Base-by-base conservation (phyloP, 2,888 invertebrate genomes). In the Cantharis lateralis region DNA sequence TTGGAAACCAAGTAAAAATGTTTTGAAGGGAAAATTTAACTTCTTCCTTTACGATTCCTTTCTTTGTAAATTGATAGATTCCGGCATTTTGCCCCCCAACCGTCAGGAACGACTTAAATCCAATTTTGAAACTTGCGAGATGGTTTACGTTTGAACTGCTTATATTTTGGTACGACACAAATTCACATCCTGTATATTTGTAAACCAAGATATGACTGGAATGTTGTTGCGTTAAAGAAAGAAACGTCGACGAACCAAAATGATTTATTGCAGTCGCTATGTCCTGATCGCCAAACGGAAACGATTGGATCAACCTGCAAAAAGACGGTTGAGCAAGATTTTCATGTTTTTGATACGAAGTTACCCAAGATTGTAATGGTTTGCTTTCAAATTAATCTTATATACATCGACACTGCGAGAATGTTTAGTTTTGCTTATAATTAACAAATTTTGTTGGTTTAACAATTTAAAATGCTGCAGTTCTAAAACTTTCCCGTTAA, bases 41-140 rank as follows among this genome's bases (percentile, higher is more conserved):
- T 13, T 79, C 73, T 79, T 85, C 81, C 32, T 76, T 80, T 2
- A 79, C 70, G 3, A 87, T 69, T 15, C 82, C 84, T 18, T 82
- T 77, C 72, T 82, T 82, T 10, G 80, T 81, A 71, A 88, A 85
- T 73, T 85, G 82, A 71, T 85, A 87, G 20, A 88, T 87, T 72
- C 84, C 84, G 3, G 87, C 83, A 20, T 83, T 76, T 5, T 81
- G 75, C 2, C 89, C 89, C 72, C 86, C 86, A 16, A 88, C 78
- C 10, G 88, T 87, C 26, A 89, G 75, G 79, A 87, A 89, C 1
- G 86, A 83, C 78, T 86, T 84, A 62, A 84, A 85, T 11, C 86
- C 87, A 26, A 87, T 83, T 77, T 86, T 84, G 79, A 89, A 89
- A 10, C 87, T 83, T 13, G 82, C 80, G 18, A 87, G 83, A 66